Evolutionary conservation across 2,888 invertebrate genomes (phyloP).

Genomic region (Orchesella flavescens): DNA sequence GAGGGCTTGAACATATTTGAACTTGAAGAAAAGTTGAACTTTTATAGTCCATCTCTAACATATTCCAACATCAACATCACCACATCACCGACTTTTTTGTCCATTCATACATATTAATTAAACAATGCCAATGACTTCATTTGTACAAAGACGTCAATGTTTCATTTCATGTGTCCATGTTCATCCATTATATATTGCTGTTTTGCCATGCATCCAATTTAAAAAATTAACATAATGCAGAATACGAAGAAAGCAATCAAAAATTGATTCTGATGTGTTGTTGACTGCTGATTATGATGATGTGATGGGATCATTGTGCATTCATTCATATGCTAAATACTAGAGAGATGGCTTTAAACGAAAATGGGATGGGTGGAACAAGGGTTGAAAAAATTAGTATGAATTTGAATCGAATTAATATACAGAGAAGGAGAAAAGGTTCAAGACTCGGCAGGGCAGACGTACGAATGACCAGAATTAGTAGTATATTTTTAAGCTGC

Average conservation of each 20-base stretch:
- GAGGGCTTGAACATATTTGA: background rate
- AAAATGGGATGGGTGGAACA: too few relatives aligned
- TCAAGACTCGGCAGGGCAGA: too few relatives aligned
- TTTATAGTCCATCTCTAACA: constrained; percentile 28
- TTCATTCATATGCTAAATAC: too few relatives aligned
- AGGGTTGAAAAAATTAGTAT: too few relatives aligned
- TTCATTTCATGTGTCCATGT: background rate
- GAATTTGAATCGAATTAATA: too few relatives aligned
- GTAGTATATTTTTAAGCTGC: too few relatives aligned
- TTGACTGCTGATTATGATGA: constrained; percentile 36
- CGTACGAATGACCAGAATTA: too few relatives aligned
- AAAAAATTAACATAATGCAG: constrained; percentile 1
- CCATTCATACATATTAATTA: constrained; percentile 46
- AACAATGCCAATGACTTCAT: constrained; percentile 51
- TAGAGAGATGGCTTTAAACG: too few relatives aligned
- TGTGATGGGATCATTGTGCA: constrained; percentile 8
- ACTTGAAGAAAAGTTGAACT: constrained; percentile 32
- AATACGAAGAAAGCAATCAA: constrained; percentile 15
- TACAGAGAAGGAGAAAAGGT: too few relatives aligned
- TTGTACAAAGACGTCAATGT: constrained; percentile 20
- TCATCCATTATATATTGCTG: constrained; percentile 5
- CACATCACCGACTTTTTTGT: background rate
- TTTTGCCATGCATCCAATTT: constrained; percentile 2
- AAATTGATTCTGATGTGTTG: constrained; percentile 43
- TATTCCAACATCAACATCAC: too few relatives aligned